Percentiles rank a stretch among this genome's conserved stretches.
These are phyloP conservation scores for Ischnus inquisitorius DNA, from an alignment of 2,888 invertebrate species.

Conservation along the genomic window DNA sequence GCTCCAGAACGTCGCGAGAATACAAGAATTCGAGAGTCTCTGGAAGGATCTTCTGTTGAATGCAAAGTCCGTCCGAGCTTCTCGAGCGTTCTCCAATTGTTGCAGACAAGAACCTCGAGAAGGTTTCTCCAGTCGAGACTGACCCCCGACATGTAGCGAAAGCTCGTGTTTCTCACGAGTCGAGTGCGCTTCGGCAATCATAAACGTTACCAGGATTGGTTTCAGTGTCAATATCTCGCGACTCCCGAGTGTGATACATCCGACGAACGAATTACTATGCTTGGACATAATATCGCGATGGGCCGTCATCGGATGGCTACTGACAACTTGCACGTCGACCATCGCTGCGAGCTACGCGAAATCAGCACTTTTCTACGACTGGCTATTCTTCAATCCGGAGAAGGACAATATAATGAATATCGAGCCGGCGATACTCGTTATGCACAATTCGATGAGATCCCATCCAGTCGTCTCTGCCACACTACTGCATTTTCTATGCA, in stretches of 20 bases:
- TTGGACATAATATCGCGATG: conserved; percentile 98
- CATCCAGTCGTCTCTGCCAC: conserved; percentile 97
- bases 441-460: conserved; percentile 97
- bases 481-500: conserved; percentile 95
- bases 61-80: conserved; percentile 92
- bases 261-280: conserved; percentile 95
- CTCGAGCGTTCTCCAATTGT: conserved; percentile 92
- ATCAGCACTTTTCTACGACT: conserved; percentile 96
- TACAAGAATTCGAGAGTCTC: conserved; percentile 94
- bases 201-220: conserved; percentile 98
- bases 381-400: conserved; percentile 96
- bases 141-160: conserved; percentile 97
- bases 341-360: conserved; percentile 97
- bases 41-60: conserved; percentile 94
- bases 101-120: conserved; percentile 94
- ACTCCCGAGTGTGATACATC: conserved; percentile 97
- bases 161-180: conserved; percentile 94
- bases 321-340: conserved; percentile 95
- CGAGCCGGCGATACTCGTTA: conserved; percentile 96
- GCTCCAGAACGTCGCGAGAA: conserved; percentile 95
- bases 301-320: conserved; percentile 97
- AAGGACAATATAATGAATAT: conserved; percentile 98
- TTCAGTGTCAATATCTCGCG: conserved; percentile 95
- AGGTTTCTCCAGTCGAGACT: conserved; percentile 94
- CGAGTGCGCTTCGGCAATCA: conserved; percentile 96